Conservation (phyloP, 2,113 vertebrate species). For the Aramus guarauna region DNA sequence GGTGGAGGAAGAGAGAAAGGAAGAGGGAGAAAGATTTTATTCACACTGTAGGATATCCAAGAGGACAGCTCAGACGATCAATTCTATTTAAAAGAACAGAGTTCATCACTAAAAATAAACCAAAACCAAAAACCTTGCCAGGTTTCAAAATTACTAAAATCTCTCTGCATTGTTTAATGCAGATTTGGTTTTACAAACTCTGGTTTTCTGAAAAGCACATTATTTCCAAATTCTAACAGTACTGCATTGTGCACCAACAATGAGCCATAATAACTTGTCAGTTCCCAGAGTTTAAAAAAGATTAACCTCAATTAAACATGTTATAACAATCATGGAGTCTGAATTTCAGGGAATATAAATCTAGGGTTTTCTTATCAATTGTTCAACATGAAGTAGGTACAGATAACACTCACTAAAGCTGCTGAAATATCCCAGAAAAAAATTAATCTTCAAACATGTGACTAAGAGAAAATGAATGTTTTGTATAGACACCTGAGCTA, state of each 20-base stretch:
- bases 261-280: not conserved
- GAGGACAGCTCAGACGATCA: not conserved
- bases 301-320: not conserved
- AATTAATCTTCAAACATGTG: not conserved
- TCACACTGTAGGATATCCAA: not conserved
- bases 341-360: not conserved
- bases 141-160: not conserved
- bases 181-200: not conserved
- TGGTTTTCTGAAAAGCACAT: not conserved
- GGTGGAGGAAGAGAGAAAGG: not conserved
- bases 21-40: not conserved
- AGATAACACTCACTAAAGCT: not conserved
- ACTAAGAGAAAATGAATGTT: not conserved
- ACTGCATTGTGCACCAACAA: not conserved
- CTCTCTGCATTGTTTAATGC: not conserved
- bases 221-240: not conserved
- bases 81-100: not conserved
- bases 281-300: not conserved
- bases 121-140: not conserved
- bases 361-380: not conserved
- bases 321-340: not conserved
- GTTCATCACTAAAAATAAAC: not conserved
- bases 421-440: not conserved
- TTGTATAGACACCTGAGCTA: not conserved
- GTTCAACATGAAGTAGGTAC: not conserved